Evolutionary conservation across 2,888 invertebrate genomes (phyloP).

Genomic region (Campoletis raptor): DNA sequence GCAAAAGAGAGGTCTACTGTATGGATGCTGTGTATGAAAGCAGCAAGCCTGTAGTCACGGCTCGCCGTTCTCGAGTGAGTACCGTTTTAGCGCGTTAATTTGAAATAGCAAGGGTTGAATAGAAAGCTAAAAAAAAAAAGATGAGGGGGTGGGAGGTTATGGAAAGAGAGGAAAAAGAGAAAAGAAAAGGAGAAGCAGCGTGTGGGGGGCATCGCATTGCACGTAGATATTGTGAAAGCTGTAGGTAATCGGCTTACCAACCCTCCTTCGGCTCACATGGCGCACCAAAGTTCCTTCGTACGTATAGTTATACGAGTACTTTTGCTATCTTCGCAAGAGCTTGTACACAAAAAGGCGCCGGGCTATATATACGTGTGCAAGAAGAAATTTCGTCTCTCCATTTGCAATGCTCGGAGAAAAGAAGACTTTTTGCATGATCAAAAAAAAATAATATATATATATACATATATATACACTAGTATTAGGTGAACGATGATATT

Average conservation of each 20-base stretch:
- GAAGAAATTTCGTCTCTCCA: slow-evolving; percentile 15
- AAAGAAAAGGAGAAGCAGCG: slow-evolving; percentile 1
- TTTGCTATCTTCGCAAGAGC: background rate
- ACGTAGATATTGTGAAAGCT: slow-evolving; percentile 62
- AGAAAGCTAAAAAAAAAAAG: slow-evolving; percentile 1
- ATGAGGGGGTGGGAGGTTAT: background rate
- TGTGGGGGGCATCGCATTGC: slow-evolving; percentile 57
- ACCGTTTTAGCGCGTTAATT: slow-evolving; percentile 66
- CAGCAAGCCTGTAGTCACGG: slow-evolving; percentile 11
- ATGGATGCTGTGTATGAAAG: background rate
- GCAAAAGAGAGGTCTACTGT: background rate
- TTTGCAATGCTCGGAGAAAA: slow-evolving; percentile 6
- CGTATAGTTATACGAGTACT: slow-evolving; percentile 13
- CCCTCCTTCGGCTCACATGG: slow-evolving; percentile 24
- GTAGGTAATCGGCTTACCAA: slow-evolving; percentile 66
- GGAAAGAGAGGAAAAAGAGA: slow-evolving; percentile 12
- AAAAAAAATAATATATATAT: too few species aligned
- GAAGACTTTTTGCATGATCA: background rate
- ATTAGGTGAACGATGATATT: slow-evolving; percentile 14
- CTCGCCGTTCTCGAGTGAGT: slow-evolving; percentile 49
- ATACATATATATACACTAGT: background rate
- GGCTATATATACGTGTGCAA: background rate
- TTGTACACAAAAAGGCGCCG: slow-evolving; percentile 9
- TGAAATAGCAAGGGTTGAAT: slow-evolving; percentile 26
- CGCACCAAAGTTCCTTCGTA: slow-evolving; percentile 22